phyloP scores from a whole-genome alignment of 2,113 vertebrate genomes.

The Chascanopsetta lugubris region DNA sequence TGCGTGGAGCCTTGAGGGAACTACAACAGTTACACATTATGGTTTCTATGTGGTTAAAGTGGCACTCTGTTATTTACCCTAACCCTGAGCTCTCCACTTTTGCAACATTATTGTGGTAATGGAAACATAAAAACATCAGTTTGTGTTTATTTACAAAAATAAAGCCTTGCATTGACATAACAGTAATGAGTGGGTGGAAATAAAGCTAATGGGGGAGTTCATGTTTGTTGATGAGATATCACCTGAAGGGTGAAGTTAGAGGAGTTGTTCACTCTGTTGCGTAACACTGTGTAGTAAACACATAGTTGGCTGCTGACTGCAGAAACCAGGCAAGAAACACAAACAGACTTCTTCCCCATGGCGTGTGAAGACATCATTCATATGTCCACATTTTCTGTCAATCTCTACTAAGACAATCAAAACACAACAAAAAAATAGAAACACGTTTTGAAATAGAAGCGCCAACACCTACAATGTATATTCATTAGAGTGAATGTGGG shows the following conservation, averaged over 20 bases:
- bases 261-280: background rate
- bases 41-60: background rate
- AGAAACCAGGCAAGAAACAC: background rate
- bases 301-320: background rate
- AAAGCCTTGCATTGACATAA: background rate
- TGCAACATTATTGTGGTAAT: background rate
- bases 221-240: background rate
- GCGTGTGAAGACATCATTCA: background rate
- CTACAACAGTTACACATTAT: background rate
- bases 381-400: background rate
- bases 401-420: background rate
- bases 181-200: background rate
- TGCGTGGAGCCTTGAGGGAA: background rate
- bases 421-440: background rate
- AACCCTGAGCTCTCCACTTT: background rate
- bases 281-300: slow-evolving; percentile 1
- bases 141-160: background rate
- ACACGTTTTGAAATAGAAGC: background rate
- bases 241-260: background rate
- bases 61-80: background rate
- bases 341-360: background rate
- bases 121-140: background rate
- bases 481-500: too few species aligned
- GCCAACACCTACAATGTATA: too few species aligned
- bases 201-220: background rate